phyloP scores from a whole-genome alignment of 2,113 vertebrate genomes.

The Phoxinus phoxinus region DNA sequence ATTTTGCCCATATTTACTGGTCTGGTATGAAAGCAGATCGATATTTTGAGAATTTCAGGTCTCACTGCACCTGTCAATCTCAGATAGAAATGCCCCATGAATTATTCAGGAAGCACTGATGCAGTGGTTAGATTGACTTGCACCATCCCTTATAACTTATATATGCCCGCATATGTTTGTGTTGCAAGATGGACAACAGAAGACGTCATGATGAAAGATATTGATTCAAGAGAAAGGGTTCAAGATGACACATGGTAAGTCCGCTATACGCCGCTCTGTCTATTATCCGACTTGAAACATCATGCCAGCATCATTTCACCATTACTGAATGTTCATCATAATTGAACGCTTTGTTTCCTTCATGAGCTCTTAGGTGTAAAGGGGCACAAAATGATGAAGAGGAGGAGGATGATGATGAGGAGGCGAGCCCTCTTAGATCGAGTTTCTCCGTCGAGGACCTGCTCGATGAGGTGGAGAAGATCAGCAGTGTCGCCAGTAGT shows the following conservation, averaged over 20 bases:
- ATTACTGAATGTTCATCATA: not conserved
- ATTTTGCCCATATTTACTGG: not conserved
- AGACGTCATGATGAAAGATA: conserved; percentile 73
- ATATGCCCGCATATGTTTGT: not conserved
- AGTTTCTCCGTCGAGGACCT: conserved; percentile 82
- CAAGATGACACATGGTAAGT: conserved; percentile 74
- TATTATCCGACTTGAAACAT: not conserved
- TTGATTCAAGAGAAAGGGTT: conserved; percentile 65
- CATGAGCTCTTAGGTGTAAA: conserved; percentile 61
- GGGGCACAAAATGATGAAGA: conserved; percentile 63
- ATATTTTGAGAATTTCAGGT: not conserved
- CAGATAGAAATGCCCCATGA: not conserved
- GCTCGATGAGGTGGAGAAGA: conserved; percentile 81
- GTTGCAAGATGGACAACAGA: conserved; percentile 70
- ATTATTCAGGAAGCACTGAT: conserved; percentile 14
- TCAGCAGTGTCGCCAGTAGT: conserved; percentile 73
- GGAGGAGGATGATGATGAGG: conserved; percentile 54
- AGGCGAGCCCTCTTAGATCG: conserved; percentile 73
- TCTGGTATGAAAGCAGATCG: not conserved
- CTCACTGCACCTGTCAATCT: not conserved
- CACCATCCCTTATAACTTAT: not conserved
- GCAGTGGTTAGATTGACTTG: conserved; percentile 14
- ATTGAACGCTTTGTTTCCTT: not conserved
- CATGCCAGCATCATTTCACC: not conserved
- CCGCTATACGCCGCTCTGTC: not conserved